Base-by-base conservation (phyloP, 2,888 invertebrate species). In the Dyspetes luteomarginatus region DNA sequence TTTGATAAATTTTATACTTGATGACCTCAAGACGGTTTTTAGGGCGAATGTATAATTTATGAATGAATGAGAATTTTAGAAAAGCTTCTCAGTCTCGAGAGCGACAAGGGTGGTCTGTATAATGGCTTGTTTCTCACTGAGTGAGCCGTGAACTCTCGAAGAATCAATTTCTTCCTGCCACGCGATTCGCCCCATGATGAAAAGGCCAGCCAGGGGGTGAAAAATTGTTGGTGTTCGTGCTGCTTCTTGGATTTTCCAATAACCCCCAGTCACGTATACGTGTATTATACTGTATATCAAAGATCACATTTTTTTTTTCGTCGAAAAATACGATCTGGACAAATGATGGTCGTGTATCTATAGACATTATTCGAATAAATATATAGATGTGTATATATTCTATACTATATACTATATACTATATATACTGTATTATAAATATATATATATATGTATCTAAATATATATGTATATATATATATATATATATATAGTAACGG, bases 171-270 rank as follows among this genome's bases (percentile, higher is more conserved):
- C 55, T 41, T 50, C 68, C 43, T 30, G 24, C 7, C 36, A 28
- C 48, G 28, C 50, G 43, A 22, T 36, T 56, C 17, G 30, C 17
- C 5, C 43, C 52, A 36, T 28, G 69, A 64, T 77, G 55, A 22
- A 69, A 69, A 45, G 26, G 30, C 45, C 9, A 43, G 4, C 52
- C 17, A 15, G 28, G 22, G 55, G 36, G 48, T 77, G 69, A 77
- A 77, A 77, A 64, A 77, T 69, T 77, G 56, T 64, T 15, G 56
- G 7, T 62, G 24, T 52, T 45, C 64, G 62, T 58, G 74, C 69
- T 45, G 69, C 48, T 52, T 43, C 28, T 12, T 52, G 45, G 55
- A 64, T 69, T 64, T 69, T 77, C 56, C 69, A 45, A 77, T 77
- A 56, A 45, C 43, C 22, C 17, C 62, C 55, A 69, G 43, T 52